A percentile compares a stretch with the other conserved stretches of the same genome.
Evolutionary conservation across 2,888 invertebrate species (phyloP).

Genomic region (Sesia bembeciformis): DNA sequence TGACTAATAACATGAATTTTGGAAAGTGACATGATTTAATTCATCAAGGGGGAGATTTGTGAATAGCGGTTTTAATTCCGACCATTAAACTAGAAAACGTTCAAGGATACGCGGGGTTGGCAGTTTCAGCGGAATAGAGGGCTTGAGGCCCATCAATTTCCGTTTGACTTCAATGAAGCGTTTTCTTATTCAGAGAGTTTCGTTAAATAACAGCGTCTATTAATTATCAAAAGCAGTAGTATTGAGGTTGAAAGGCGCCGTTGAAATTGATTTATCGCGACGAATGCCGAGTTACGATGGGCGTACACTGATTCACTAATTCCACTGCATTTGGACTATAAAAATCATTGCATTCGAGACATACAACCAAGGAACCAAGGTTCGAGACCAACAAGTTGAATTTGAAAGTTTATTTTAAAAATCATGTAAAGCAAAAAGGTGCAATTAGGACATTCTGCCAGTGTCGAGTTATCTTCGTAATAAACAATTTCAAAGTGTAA

Average conservation of each 20-base stretch:
- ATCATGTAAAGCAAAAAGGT: too few relatives aligned
- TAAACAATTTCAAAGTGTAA: too few relatives aligned
- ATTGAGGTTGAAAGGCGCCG: constrained; percentile 33
- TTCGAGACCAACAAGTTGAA: too few relatives aligned
- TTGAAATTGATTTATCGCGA: constrained; percentile 43
- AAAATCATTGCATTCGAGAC: background rate
- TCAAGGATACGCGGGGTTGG: background rate
- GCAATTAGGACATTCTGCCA: too few relatives aligned
- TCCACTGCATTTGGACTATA: background rate
- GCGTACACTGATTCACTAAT: constrained; percentile 12
- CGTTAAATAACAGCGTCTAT: constrained; percentile 55
- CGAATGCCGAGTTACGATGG: constrained; percentile 13
- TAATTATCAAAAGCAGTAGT: constrained; percentile 52
- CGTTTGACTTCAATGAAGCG: constrained; percentile 51
- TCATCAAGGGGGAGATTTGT: too few relatives aligned
- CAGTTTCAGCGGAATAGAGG: constrained; percentile 13
- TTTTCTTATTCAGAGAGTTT: constrained; percentile 48
- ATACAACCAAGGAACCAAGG: too few relatives aligned
- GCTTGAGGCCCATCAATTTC: constrained; percentile 45
- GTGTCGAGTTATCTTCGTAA: too few relatives aligned
- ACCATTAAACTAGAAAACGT: background rate
- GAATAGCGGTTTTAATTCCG: too few relatives aligned
- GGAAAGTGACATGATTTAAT: too few relatives aligned
- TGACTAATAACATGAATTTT: too few relatives aligned
- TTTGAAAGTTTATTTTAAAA: too few relatives aligned